Base-by-base conservation (phyloP, 2,113 vertebrate species). In the Oncorhynchus nerka region DNA sequence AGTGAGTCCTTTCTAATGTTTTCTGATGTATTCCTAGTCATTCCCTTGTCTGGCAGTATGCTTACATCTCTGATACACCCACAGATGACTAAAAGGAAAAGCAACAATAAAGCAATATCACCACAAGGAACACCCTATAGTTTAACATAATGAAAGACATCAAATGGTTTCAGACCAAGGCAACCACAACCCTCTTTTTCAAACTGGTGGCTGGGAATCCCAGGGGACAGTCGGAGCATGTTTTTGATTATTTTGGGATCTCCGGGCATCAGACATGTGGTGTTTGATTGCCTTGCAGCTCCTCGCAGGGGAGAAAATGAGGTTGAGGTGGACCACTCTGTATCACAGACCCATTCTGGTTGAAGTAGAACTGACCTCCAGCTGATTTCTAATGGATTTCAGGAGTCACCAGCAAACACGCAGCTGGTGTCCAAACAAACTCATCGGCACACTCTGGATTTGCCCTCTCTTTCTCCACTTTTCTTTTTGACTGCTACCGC, bases 381-480 rank as follows among this genome's bases (percentile, higher is more conserved):
- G 91, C 89, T 89, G 91, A 92, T 92, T 91, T 91, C 90, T 92
- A 92, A 93, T 93, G 89, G 92, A 90, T 93, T 93, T 92, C 88
- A 90, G 90, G 88, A 91, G 74, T 90, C 86, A 79, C 86, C 85
- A 89, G 87, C 89, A 93, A 93, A 93, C 91, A 92, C 90, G 86
- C 93, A 93, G 92, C 91, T 91, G 92, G 90, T 85, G 84, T 90
- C 91, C 90, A 92, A 92, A 93, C 92, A 92, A 92, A 91, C 93
- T 92, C 89, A 93, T 92, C 91, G 93, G 81, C 83, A 86, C 80
- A 81, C 80, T 89, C 79, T 82, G 81, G 88, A 89, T 90, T 83
- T 85, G 79, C 87, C 78, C 85, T 79, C 82, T 81, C 75, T 77
- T 83, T 81, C 79, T 75, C 59, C 79, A 75, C 77, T 64, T 3